Conservation (phyloP, 1,140 invertebrate genomes). For the Pogonomyrmex barbatus region DNA sequence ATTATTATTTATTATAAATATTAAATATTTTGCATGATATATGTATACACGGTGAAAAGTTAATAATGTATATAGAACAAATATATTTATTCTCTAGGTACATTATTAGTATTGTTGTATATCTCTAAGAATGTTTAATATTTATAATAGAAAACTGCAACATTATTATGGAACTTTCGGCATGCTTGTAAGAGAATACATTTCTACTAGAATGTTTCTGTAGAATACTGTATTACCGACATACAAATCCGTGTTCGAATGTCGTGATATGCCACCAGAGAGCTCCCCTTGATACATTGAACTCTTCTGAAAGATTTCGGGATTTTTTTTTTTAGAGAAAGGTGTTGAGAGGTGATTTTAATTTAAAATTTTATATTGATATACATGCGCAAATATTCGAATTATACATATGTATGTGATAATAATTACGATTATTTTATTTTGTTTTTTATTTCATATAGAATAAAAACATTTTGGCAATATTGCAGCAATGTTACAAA, state of each 20-base stretch:
- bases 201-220: background rate
- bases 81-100: background rate
- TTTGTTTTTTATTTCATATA: background rate
- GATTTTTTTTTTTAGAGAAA: background rate
- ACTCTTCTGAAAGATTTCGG: background rate
- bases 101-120: background rate
- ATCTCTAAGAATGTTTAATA: background rate
- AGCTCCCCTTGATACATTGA: slow-evolving; percentile 14
- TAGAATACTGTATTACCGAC: slow-evolving; percentile 37
- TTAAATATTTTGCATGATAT: background rate
- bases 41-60: background rate
- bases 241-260: background rate
- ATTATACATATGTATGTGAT: background rate
- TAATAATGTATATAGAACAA: background rate
- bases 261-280: slow-evolving; percentile 23
- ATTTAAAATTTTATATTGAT: background rate
- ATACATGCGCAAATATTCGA: background rate
- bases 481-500: too few relatives aligned
- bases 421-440: background rate
- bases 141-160: background rate
- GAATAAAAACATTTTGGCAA: too few relatives aligned
- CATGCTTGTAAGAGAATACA: background rate
- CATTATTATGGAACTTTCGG: background rate
- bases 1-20: background rate
- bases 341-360: background rate